Percentiles rank a stretch among this genome's conserved stretches.
These are phyloP conservation scores for Anseranas semipalmata DNA, from an alignment of 2,113 vertebrate genomes.

Conservation along the genomic window DNA sequence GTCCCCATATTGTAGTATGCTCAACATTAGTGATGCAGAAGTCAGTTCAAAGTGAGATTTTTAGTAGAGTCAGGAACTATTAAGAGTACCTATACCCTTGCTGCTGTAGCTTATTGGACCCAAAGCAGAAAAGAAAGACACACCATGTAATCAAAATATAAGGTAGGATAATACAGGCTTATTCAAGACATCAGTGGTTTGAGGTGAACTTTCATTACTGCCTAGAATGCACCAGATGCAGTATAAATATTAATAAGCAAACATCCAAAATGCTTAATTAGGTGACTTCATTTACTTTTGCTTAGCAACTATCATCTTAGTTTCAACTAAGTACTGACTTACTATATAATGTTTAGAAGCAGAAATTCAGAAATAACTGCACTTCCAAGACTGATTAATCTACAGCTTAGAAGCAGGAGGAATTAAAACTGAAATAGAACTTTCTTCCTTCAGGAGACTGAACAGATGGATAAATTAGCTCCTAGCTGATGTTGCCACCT, in stretches of 20 bases:
- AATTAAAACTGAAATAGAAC: neutral
- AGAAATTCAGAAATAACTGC: neutral
- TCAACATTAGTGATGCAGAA: neutral
- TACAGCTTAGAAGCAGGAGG: neutral
- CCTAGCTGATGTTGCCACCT: neutral
- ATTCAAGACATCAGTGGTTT: neutral
- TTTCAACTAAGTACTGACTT: neutral
- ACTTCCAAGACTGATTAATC: neutral
- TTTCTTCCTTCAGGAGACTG: neutral
- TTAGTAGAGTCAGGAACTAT: neutral
- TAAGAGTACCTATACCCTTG: neutral
- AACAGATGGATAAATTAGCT: neutral
- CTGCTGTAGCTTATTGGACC: neutral
- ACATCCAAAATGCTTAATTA: neutral
- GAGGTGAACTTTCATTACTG: neutral
- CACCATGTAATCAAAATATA: neutral
- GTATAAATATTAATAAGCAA: slow-evolving; percentile 15
- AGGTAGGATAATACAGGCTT: neutral
- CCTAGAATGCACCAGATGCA: neutral
- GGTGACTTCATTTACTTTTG: neutral
- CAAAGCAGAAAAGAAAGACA: neutral
- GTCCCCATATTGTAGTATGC: neutral
- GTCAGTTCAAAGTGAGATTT: neutral
- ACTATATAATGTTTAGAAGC: neutral
- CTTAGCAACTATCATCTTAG: neutral